Evolutionary conservation across 2,888 invertebrate species (phyloP).

Genomic region (Tethea ocularis): DNA sequence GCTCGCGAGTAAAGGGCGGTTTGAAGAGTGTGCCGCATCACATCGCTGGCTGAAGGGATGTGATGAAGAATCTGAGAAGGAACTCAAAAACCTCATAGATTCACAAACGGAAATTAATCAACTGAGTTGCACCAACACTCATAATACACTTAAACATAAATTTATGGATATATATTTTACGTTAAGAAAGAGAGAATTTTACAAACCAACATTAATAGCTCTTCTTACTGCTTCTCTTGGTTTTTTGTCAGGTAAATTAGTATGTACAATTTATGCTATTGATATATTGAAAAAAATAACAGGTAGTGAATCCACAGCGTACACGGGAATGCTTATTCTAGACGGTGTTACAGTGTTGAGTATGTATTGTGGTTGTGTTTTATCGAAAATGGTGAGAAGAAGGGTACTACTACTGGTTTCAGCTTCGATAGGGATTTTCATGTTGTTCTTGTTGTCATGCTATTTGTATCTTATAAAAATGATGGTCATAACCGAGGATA

Average conservation of each 20-base stretch:
- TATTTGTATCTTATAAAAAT: slow-evolving; percentile 39
- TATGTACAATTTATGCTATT: slow-evolving; percentile 46
- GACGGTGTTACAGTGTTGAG: slow-evolving; percentile 52
- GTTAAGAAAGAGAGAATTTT: slow-evolving; percentile 36
- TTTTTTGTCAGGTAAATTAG: slow-evolving; percentile 45
- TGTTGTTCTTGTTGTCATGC: slow-evolving; percentile 35
- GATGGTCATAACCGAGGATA: slow-evolving; percentile 34
- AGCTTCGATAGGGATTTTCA: slow-evolving; percentile 28
- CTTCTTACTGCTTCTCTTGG: slow-evolving; percentile 26
- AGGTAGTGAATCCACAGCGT: slow-evolving; percentile 40
- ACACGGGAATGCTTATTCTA: slow-evolving; percentile 50
- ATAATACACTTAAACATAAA: slow-evolving; percentile 8
- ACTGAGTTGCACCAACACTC: slow-evolving; percentile 8
- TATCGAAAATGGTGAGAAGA: slow-evolving; percentile 37
- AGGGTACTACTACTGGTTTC: slow-evolving; percentile 37
- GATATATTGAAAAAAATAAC: slow-evolving; percentile 54
- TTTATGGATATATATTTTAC: slow-evolving; percentile 17
- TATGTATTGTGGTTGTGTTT: slow-evolving; percentile 39
- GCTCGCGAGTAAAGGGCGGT: slow-evolving; percentile 48
- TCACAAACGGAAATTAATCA: slow-evolving; percentile 34
- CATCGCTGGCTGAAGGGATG: slow-evolving; percentile 49
- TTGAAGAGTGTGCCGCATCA: slow-evolving; percentile 40
- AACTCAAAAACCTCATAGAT: slow-evolving; percentile 40
- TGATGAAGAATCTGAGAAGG: slow-evolving; percentile 39
- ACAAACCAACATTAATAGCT: slow-evolving; percentile 41